Conservation (phyloP, 2,888 invertebrate species). For the Erebia palarica region DNA sequence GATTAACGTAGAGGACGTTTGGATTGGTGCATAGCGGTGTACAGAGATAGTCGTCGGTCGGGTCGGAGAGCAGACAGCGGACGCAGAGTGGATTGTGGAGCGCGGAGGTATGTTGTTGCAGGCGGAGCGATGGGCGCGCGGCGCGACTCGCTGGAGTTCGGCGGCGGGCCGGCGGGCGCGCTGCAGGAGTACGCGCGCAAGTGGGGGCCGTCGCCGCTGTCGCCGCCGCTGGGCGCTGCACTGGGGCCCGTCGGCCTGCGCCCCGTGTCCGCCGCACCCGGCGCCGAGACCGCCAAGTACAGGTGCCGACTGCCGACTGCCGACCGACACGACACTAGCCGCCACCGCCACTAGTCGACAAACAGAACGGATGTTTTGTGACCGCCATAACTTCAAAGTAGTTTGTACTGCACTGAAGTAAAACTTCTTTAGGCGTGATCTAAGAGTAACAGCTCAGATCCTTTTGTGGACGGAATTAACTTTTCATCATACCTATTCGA, state of each 20-base stretch:
- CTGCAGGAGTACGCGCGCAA: constrained; percentile 81
- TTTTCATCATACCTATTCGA: too few relatives aligned
- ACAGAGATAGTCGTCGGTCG: constrained; percentile 31
- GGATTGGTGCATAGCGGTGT: constrained; percentile 40
- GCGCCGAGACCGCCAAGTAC: constrained; percentile 92
- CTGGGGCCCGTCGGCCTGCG: constrained; percentile 86
- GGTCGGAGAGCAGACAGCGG: constrained; percentile 20
- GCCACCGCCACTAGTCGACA: background rate
- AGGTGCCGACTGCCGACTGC: constrained; percentile 67
- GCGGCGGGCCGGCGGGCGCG: constrained; percentile 63
- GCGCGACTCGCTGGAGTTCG: constrained; percentile 83
- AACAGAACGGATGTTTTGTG: background rate
- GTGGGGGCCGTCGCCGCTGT: constrained; percentile 83
- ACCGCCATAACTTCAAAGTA: too few relatives aligned
- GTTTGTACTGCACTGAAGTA: too few relatives aligned
- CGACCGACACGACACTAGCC: background rate
- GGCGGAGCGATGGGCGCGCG: constrained; percentile 60
- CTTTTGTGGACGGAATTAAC: too few relatives aligned
- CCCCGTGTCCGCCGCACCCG: constrained; percentile 88
- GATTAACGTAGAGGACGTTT: constrained; percentile 24
- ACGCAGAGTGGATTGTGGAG: constrained; percentile 42
- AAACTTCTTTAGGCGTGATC: too few relatives aligned
- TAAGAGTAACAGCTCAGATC: too few relatives aligned
- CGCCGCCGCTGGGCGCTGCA: constrained; percentile 87
- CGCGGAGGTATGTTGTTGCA: constrained; percentile 55